These are phyloP conservation scores for Clarias platycephalus DNA, from an alignment of 2,797 vertebrate genomes.

Conservation along the genomic window DNA sequence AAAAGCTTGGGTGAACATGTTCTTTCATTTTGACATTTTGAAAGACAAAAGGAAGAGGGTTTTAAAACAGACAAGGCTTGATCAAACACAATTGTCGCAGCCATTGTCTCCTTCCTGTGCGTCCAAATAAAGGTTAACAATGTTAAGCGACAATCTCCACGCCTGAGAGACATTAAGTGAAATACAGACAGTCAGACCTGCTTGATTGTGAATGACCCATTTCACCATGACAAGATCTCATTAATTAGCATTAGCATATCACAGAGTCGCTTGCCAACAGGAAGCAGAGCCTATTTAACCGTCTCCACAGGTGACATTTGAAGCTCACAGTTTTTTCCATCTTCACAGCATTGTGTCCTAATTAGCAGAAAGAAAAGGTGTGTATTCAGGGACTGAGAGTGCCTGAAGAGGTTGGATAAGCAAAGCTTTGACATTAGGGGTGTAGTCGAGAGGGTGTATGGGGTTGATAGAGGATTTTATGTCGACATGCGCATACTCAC, in stretches of 20 bases:
- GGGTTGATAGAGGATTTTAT: constrained; percentile 52
- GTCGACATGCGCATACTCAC: constrained; percentile 38
- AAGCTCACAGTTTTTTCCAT: constrained; percentile 47
- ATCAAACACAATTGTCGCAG: constrained; percentile 55
- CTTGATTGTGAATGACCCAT: constrained; percentile 48
- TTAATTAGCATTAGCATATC: constrained; percentile 57
- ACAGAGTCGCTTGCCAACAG: constrained; percentile 53
- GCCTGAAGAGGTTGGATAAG: constrained; percentile 25
- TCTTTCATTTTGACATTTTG: constrained; percentile 51
- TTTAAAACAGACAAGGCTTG: constrained; percentile 40
- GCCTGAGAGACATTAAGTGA: constrained; percentile 55
- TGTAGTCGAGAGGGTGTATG: constrained; percentile 44
- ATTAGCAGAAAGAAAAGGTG: constrained; percentile 63
- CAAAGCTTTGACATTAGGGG: constrained; percentile 23
- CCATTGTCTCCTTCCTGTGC: constrained; percentile 49
- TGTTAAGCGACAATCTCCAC: constrained; percentile 54
- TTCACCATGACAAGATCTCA: constrained; percentile 53
- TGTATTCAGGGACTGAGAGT: constrained; percentile 45
- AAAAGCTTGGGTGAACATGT: constrained; percentile 23
- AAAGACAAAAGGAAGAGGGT: constrained; percentile 38
- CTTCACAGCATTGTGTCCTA: constrained; percentile 62
- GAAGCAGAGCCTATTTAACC: constrained; percentile 56
- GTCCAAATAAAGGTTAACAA: constrained; percentile 57
- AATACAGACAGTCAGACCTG: constrained; percentile 45
- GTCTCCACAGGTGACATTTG: constrained; percentile 58